These are phyloP conservation scores for Colossoma macropomum DNA, from an alignment of 2,113 vertebrate genomes.

Conservation along the genomic window DNA sequence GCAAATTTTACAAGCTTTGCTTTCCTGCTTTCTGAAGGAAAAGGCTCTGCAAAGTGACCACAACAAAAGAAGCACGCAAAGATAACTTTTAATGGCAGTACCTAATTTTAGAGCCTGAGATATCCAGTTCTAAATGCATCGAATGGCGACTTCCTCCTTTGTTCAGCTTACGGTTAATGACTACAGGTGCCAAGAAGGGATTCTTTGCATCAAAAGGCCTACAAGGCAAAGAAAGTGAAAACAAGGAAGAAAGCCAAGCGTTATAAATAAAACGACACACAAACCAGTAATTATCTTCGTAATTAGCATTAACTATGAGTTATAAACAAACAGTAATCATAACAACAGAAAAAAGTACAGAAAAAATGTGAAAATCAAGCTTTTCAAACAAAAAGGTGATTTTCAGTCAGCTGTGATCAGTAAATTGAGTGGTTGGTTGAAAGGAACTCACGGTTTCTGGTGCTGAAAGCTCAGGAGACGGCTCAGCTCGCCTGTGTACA, in stretches of 20 bases:
- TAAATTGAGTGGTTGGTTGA: not conserved
- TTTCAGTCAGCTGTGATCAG: not conserved
- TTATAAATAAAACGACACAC: not conserved
- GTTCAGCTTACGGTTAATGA: conserved; percentile 83
- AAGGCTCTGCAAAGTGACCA: too few relatives aligned
- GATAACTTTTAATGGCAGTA: conserved; percentile 44
- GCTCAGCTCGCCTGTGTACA: conserved; percentile 85
- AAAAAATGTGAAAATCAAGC: not conserved
- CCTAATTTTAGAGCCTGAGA: conserved; percentile 87
- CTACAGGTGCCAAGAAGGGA: conserved; percentile 82
- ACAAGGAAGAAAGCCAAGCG: not conserved
- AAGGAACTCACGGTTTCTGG: conserved; percentile 85
- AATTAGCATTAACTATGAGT: too few relatives aligned
- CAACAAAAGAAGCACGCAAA: too few relatives aligned
- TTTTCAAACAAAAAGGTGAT: not conserved
- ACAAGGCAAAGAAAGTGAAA: conserved; percentile 19
- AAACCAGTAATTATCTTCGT: not conserved
- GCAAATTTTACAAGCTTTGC: not conserved
- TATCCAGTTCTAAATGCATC: conserved; percentile 87
- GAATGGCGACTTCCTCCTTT: conserved; percentile 80
- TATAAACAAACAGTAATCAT: not conserved
- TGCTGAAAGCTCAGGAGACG: conserved; percentile 85
- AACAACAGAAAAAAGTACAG: not conserved
- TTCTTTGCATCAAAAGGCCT: conserved; percentile 89
- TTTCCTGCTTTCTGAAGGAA: too few relatives aligned